These are phyloP conservation scores for Acrocephalus arundinaceus DNA, from an alignment of 2,113 vertebrate genomes.

Conservation along the genomic window DNA sequence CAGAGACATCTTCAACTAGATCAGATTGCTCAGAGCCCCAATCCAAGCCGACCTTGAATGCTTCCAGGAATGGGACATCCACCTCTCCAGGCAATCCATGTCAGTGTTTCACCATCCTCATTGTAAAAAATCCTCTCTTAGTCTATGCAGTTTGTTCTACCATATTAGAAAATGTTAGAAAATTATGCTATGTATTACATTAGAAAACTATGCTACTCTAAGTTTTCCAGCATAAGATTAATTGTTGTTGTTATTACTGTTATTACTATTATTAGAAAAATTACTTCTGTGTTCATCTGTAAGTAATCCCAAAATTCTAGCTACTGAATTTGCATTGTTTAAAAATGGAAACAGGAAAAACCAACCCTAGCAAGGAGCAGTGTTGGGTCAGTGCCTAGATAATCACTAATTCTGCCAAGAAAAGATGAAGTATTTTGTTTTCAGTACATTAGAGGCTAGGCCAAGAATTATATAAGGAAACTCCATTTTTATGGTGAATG, in stretches of 20 bases:
- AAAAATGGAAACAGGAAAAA: slow-evolving; percentile 40
- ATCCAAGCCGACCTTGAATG: background rate
- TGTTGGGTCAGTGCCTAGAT: background rate
- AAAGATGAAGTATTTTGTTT: slow-evolving; percentile 25
- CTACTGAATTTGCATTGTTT: slow-evolving; percentile 13
- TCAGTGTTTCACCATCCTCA: background rate
- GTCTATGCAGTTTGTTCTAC: background rate
- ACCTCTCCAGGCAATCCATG: background rate
- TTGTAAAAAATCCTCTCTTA: background rate
- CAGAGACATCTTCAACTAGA: background rate
- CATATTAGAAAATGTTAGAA: background rate
- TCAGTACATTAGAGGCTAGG: background rate
- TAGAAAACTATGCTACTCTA: background rate
- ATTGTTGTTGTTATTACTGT: background rate
- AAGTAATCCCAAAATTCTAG: background rate
- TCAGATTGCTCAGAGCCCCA: background rate
- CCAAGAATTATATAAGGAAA: background rate
- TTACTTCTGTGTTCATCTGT: background rate
- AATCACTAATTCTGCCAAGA: background rate
- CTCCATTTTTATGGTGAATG: background rate
- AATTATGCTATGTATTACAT: too few relatives aligned
- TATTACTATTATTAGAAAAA: background rate
- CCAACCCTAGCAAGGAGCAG: background rate
- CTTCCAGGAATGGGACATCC: background rate
- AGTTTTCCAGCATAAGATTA: background rate